These are phyloP conservation scores for Leistus spinibarbis DNA, from an alignment of 2,888 invertebrate species.

Conservation along the genomic window DNA sequence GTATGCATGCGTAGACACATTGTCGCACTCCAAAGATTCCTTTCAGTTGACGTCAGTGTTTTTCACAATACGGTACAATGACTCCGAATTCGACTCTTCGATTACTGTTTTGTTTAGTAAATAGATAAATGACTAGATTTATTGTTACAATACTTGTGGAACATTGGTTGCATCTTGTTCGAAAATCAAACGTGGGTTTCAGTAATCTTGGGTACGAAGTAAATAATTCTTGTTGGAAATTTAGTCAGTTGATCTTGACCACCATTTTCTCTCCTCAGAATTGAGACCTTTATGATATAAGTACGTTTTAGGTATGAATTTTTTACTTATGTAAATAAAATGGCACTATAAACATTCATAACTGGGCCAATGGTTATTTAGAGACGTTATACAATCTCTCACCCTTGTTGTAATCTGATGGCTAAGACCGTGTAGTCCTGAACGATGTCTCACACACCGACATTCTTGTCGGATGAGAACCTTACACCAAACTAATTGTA, in stretches of 20 bases:
- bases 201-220: not conserved
- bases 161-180: not conserved
- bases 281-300: not conserved
- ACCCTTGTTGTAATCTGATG: not conserved
- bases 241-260: not conserved
- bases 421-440: not conserved
- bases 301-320: not conserved
- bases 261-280: not conserved
- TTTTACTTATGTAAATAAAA: too few relatives aligned
- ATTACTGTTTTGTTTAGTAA: not conserved
- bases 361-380: too few relatives aligned
- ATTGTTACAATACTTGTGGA: not conserved
- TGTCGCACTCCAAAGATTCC: conserved; percentile 13
- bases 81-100: not conserved
- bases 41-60: conserved; percentile 15
- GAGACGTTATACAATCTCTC: too few relatives aligned
- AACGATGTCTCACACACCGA: not conserved
- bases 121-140: not conserved
- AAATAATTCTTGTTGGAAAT: not conserved
- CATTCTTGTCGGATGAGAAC: conserved; percentile 29
- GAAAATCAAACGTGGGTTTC: not conserved
- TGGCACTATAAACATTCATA: too few relatives aligned
- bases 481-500: conserved; percentile 30
- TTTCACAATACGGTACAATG: conserved; percentile 20
- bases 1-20: not conserved